Evolutionary conservation across 2,888 invertebrate species (phyloP), one percentile per base, ranked within the genome.

Genomic region (Merodon equestris): DNA sequence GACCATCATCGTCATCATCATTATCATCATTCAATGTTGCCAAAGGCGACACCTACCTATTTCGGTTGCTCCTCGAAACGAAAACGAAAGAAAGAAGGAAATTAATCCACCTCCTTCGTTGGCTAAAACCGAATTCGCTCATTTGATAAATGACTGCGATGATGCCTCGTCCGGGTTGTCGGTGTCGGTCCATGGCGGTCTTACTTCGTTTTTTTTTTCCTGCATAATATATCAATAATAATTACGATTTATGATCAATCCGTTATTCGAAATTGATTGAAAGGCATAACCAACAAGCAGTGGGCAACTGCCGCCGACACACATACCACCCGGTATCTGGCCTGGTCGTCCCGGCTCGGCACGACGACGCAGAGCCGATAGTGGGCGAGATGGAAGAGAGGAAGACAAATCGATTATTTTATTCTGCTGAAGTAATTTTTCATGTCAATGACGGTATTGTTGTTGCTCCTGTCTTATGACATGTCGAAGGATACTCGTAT

Each of bases 211-310:
- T 77, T 61, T 19, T 61, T 61, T 56, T 45, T 27, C 51, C 50
- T 63, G 48, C 42, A 68, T 73, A 79, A 79, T 73, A 68, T 60
- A 73, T 68, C 56, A 79, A 73, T 64, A 79, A 70, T 79, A 79
- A 79, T 79, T 79, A 74, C 68, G 56, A 70, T 74, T 74, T 74
- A 74, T 70, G 79, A 74, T 74, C 68, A 45, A 40, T 10, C 50
- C 44, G 68, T 67, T 60, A 79, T 68, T 58, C 58, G 56, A 70
- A 64, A 74, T 79, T 70, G 73, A 74, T 73, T 79, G 64, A 74
- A n/a, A 74, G 56, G 63, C 68, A 63, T 15, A 73, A 27, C 27
- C 27, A 27, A 27, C 27, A 2, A 27, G n/a, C n/a, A n/a, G n/a
- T n/a, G n/a, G n/a, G n/a, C n/a, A n/a, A n/a, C n/a, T n/a, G 27